A percentile compares a stretch with the other conserved stretches of the same genome.
phyloP scores from a whole-genome alignment of 2,797 vertebrate species.

The Sternotherus odoratus region DNA sequence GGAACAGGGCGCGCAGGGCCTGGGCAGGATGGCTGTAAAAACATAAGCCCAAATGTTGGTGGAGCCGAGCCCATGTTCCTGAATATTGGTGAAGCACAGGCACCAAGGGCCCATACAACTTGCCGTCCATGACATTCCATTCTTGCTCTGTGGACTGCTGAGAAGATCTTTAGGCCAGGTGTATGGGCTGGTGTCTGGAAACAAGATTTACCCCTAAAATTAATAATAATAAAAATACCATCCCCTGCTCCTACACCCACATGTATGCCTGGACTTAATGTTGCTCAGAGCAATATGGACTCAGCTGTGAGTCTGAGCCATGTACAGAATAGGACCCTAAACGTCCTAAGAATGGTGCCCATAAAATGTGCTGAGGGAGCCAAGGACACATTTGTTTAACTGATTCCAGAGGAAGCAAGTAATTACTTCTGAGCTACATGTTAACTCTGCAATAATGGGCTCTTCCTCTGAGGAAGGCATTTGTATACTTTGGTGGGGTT shows the following conservation, averaged over 20 bases:
- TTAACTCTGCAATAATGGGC: neutral
- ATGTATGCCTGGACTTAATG: neutral
- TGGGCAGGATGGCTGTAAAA: too few species aligned
- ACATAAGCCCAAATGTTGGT: too few species aligned
- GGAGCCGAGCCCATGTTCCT: too few species aligned
- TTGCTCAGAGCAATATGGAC: neutral
- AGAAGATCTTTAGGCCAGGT: neutral
- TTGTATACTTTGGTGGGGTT: neutral
- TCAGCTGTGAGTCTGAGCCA: neutral
- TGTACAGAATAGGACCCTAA: too few species aligned
- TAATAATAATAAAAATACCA: neutral
- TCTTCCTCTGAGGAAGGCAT: conserved; percentile 60
- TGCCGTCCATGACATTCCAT: neutral
- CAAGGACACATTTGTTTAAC: neutral
- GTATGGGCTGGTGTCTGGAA: neutral
- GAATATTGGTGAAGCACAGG: too few species aligned
- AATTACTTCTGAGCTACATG: neutral
- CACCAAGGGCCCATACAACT: too few species aligned
- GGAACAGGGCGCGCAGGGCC: too few species aligned
- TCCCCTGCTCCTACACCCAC: neutral
- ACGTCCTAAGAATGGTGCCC: too few species aligned
- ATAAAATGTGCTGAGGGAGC: neutral
- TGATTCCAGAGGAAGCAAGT: conserved; percentile 25
- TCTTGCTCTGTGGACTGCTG: neutral
- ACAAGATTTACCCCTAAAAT: neutral